Conservation (phyloP, 2,888 invertebrate genomes). For the Siphlonurus alternatus region DNA sequence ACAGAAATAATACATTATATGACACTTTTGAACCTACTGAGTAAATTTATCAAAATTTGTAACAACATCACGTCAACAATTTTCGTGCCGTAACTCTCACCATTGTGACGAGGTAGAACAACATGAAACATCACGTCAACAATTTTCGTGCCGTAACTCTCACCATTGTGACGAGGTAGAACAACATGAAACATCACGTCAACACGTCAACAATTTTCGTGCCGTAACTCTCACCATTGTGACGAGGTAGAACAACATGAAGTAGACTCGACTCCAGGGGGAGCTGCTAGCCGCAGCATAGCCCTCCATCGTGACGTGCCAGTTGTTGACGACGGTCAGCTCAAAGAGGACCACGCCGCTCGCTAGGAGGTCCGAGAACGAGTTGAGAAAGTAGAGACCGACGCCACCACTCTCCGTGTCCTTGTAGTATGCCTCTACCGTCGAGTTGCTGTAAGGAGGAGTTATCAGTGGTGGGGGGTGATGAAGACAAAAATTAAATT, state of each 20-base stretch:
- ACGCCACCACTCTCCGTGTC: slow-evolving; percentile 35
- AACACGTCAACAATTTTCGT: too few species aligned
- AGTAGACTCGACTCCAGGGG: slow-evolving; percentile 62
- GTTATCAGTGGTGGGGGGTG: too few species aligned
- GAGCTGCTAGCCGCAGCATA: slow-evolving; percentile 47
- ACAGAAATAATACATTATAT: too few species aligned
- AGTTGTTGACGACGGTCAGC: slow-evolving; percentile 79
- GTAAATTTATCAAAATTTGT: too few species aligned
- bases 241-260: slow-evolving; percentile 75
- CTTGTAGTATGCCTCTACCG: slow-evolving; percentile 67
- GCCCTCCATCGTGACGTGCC: slow-evolving; percentile 82
- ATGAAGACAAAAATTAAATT: background rate
- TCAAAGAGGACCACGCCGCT: slow-evolving; percentile 75
- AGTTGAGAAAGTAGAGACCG: slow-evolving; percentile 78
- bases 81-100: too few species aligned
- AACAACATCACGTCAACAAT: too few species aligned
- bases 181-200: slow-evolving; percentile 83
- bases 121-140: too few species aligned
- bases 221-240: slow-evolving; percentile 64
- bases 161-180: slow-evolving; percentile 74
- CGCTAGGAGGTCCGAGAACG: slow-evolving; percentile 59
- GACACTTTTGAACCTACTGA: too few species aligned
- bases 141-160: too few species aligned
- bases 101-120: slow-evolving; percentile 78
- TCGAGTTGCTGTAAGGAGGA: slow-evolving; percentile 46